A percentile compares a stretch with the other conserved stretches of the same genome.
These are phyloP conservation scores for Brachynemurus nebulosus DNA, from an alignment of 2,888 invertebrate genomes.

Conservation along the genomic window DNA sequence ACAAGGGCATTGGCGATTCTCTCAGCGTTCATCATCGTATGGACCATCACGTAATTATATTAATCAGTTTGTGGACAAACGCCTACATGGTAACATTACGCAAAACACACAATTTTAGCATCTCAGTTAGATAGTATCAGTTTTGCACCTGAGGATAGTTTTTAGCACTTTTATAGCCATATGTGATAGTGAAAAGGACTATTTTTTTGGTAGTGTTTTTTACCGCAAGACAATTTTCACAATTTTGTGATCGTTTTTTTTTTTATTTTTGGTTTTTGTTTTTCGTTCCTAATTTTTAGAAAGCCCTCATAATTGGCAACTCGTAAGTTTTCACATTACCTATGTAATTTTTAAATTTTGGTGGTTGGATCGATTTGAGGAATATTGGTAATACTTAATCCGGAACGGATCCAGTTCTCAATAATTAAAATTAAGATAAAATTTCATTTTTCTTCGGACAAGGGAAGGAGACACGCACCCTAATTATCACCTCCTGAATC, in stretches of 20 bases:
- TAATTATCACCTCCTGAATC: too few relatives aligned
- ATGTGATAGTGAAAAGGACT: background rate
- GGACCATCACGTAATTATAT: background rate
- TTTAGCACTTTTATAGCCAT: background rate
- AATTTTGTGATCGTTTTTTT: background rate
- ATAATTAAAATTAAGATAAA: too few relatives aligned
- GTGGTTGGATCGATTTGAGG: too few relatives aligned
- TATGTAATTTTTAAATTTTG: too few relatives aligned
- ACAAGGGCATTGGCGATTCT: slow-evolving; percentile 4
- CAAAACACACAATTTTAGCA: background rate
- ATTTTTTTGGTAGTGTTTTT: background rate
- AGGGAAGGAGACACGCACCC: too few relatives aligned
- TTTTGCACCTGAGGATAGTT: too few relatives aligned
- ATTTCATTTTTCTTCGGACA: too few relatives aligned
- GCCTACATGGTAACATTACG: background rate
- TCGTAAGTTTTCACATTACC: too few relatives aligned
- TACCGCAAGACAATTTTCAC: background rate
- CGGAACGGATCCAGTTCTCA: too few relatives aligned
- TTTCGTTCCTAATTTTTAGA: background rate
- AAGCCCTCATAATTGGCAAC: background rate
- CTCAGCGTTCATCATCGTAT: background rate
- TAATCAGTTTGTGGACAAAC: background rate
- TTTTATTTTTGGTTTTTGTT: background rate
- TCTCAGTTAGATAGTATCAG: too few relatives aligned
- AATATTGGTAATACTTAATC: too few relatives aligned